A percentile compares a stretch with the other conserved stretches of the same genome.
These are phyloP conservation scores for Peromyscus polionotus DNA, from an alignment of 2,113 vertebrate species.

Conservation along the genomic window DNA sequence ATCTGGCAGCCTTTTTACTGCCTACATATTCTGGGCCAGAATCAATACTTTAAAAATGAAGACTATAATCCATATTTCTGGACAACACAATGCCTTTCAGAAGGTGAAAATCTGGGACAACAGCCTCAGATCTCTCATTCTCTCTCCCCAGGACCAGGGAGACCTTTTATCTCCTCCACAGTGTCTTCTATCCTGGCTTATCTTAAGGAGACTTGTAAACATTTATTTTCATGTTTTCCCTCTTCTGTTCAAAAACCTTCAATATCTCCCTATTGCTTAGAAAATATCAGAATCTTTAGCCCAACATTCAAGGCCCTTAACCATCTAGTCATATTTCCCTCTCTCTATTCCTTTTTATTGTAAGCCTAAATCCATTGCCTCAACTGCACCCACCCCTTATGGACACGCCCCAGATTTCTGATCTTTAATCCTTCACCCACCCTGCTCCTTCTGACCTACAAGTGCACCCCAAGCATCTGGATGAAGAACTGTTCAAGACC, in stretches of 20 bases:
- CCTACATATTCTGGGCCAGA: background rate
- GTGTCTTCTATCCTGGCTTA: background rate
- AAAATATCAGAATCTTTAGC: slow-evolving; percentile 27
- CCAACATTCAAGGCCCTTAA: background rate
- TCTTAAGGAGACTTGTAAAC: background rate
- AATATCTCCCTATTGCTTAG: background rate
- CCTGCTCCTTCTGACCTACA: background rate
- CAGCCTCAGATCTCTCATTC: background rate
- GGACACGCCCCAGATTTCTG: background rate
- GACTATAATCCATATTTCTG: background rate
- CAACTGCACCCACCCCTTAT: background rate
- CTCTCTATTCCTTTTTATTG: background rate
- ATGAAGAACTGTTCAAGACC: background rate
- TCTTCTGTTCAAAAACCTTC: background rate
- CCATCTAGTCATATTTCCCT: background rate
- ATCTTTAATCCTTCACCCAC: background rate
- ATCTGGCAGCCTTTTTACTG: background rate
- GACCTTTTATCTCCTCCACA: background rate
- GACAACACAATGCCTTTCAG: background rate
- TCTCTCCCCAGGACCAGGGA: background rate
- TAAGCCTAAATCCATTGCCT: background rate
- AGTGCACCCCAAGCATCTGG: background rate
- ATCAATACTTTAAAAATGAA: background rate
- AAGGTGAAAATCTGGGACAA: background rate
- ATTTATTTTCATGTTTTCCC: background rate